Conservation (phyloP, 2,113 vertebrate species). For the Panthera leo region DNA sequence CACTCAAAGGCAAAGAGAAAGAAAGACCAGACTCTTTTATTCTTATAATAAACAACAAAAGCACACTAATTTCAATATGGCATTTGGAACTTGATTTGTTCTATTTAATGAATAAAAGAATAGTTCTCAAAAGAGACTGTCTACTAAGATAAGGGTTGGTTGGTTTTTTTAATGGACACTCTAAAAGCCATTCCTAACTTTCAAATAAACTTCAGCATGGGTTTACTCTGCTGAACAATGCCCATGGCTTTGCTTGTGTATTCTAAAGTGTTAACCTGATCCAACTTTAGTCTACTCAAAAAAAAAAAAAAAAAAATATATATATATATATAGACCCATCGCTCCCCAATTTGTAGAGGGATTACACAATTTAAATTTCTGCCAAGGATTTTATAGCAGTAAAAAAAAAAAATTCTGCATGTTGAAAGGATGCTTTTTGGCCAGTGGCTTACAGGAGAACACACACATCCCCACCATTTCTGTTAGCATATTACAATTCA, state of each 20-base stretch:
- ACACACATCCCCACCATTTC: neutral
- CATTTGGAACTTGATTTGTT: conserved; percentile 59
- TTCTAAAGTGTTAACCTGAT: neutral
- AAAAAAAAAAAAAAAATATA: neutral
- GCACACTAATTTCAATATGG: conserved; percentile 51
- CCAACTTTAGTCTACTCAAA: neutral
- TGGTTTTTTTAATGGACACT: neutral
- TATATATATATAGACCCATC: no score
- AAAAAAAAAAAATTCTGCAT: neutral
- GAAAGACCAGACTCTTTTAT: conserved; percentile 71
- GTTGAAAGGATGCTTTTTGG: accelerated
- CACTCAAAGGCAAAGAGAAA: conserved; percentile 76
- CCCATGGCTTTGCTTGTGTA: neutral
- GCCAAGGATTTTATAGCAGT: neutral
- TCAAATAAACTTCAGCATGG: neutral
- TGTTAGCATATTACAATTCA: neutral
- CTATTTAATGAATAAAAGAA: conserved; percentile 69
- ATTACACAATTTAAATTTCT: neutral
- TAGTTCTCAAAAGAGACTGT: conserved; percentile 70
- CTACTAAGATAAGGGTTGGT: conserved; percentile 46
- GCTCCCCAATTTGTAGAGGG: neutral
- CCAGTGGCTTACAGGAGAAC: neutral
- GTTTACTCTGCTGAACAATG: neutral
- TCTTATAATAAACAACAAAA: conserved; percentile 73
- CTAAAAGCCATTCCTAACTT: conserved; percentile 32